Evolutionary conservation across 2,113 vertebrate species (phyloP).

Genomic region (Cephalopholis sonnerati): DNA sequence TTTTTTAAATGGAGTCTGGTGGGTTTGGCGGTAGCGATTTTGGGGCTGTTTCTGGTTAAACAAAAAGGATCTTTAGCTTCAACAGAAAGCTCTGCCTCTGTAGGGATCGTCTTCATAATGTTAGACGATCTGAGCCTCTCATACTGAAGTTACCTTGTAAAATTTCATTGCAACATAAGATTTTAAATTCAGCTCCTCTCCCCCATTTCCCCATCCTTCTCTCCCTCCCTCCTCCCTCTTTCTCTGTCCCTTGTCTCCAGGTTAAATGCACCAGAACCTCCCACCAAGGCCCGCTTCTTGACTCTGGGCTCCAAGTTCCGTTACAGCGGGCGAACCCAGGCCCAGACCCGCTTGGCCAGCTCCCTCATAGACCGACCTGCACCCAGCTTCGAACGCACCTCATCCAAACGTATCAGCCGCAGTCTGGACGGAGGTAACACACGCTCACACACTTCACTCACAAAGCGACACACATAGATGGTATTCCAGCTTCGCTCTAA

Average conservation of each 20-base stretch:
- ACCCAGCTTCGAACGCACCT: constrained; percentile 78
- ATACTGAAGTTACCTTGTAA: too few species aligned
- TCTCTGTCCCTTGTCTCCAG: constrained; percentile 36
- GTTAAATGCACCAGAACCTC: constrained; percentile 76
- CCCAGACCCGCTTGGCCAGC: constrained; percentile 77
- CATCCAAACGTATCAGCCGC: constrained; percentile 80
- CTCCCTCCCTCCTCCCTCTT: not conserved
- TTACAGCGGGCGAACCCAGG: constrained; percentile 81
- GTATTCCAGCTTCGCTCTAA: not conserved
- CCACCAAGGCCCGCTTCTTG: constrained; percentile 77
- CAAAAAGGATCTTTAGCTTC: too few species aligned
- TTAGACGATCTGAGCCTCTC: too few species aligned
- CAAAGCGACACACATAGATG: not conserved
- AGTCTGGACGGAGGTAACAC: constrained; percentile 80
- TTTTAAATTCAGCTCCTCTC: not conserved
- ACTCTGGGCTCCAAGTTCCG: constrained; percentile 82
- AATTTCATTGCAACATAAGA: too few species aligned
- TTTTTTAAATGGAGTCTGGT: too few species aligned
- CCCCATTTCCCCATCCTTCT: not conserved
- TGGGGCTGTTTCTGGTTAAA: too few species aligned
- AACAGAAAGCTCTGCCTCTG: too few species aligned
- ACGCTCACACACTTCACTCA: not conserved
- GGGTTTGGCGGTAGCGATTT: too few species aligned
- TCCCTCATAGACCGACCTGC: constrained; percentile 81
- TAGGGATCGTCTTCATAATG: too few species aligned